Conservation (phyloP, 2,888 invertebrate species). For the Orthosia cruda region DNA sequence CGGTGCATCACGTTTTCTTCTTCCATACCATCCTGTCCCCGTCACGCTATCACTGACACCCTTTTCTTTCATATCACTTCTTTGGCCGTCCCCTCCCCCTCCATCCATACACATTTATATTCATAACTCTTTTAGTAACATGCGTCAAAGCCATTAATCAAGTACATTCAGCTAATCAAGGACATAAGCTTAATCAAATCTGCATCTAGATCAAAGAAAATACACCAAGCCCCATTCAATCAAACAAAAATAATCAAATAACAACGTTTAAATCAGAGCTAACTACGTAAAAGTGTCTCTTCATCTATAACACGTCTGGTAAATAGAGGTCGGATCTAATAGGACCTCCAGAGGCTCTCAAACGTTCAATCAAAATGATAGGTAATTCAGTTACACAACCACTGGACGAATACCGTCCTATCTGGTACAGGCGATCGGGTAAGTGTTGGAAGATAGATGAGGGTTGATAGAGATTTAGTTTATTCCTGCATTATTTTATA, state of each 20-base stretch:
- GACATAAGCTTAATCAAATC: neutral
- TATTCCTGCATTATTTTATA: no score
- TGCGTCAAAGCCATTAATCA: no score
- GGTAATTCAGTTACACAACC: slow-evolving; percentile 89
- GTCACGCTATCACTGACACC: no score
- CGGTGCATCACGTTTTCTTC: no score
- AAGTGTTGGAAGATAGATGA: slow-evolving; percentile 65
- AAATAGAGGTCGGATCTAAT: slow-evolving; percentile 84
- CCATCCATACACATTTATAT: no score
- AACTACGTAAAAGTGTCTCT: slow-evolving; percentile 70
- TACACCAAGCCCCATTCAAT: slow-evolving; percentile 5
- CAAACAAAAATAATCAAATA: slow-evolving; percentile 57
- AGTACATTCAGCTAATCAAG: neutral
- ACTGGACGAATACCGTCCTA: slow-evolving; percentile 85
- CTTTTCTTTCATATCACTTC: no score
- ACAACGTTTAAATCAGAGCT: slow-evolving; percentile 48
- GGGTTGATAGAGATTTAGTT: neutral
- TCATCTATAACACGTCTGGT: slow-evolving; percentile 73
- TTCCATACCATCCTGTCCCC: no score
- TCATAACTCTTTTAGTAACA: no score
- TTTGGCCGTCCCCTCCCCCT: no score
- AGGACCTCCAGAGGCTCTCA: slow-evolving; percentile 84
- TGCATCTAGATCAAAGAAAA: neutral
- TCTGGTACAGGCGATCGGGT: slow-evolving; percentile 72
- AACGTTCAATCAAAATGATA: slow-evolving; percentile 91